Conservation (phyloP, 2,888 invertebrate species). For the Lamproptera curius region DNA sequence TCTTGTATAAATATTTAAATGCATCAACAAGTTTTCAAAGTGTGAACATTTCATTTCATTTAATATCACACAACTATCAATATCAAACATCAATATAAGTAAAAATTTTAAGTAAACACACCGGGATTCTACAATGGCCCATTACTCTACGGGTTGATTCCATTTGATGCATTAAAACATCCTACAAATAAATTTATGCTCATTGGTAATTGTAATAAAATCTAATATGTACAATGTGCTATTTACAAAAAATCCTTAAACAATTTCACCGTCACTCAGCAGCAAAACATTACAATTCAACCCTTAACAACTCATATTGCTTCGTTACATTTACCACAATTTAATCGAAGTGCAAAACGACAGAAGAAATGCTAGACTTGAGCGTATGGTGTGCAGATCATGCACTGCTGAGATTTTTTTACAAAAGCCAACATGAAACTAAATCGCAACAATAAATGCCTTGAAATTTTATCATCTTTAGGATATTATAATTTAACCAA, state of each 20-base stretch:
- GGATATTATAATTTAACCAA: too few relatives aligned
- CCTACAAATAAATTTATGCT: conserved; percentile 43
- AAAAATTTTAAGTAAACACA: conserved; percentile 24
- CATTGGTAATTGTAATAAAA: conserved; percentile 59
- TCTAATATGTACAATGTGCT: conserved; percentile 54
- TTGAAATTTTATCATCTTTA: too few relatives aligned
- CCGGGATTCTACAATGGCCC: conserved; percentile 37
- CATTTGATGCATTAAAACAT: conserved; percentile 55
- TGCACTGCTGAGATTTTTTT: conserved; percentile 17
- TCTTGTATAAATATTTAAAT: conserved; percentile 18
- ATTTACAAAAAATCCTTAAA: conserved; percentile 44
- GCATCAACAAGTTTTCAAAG: conserved; percentile 8
- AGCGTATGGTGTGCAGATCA: conserved; percentile 29
- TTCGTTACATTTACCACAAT: conserved; percentile 33
- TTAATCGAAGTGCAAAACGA: conserved; percentile 22
- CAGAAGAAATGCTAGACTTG: conserved; percentile 30
- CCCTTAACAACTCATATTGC: conserved; percentile 37
- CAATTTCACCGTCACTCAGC: conserved; percentile 48
- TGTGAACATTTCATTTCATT: conserved; percentile 11
- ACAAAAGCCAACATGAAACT: conserved; percentile 14
- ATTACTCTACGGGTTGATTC: conserved; percentile 49
- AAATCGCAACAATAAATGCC: conserved; percentile 21
- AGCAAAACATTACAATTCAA: conserved; percentile 29
- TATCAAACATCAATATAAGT: conserved; percentile 23
- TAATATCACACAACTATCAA: conserved; percentile 16